Percentiles rank a stretch among this genome's conserved stretches.
phyloP scores from a whole-genome alignment of 2,797 vertebrate species.

The Leptodactylus fallax region DNA sequence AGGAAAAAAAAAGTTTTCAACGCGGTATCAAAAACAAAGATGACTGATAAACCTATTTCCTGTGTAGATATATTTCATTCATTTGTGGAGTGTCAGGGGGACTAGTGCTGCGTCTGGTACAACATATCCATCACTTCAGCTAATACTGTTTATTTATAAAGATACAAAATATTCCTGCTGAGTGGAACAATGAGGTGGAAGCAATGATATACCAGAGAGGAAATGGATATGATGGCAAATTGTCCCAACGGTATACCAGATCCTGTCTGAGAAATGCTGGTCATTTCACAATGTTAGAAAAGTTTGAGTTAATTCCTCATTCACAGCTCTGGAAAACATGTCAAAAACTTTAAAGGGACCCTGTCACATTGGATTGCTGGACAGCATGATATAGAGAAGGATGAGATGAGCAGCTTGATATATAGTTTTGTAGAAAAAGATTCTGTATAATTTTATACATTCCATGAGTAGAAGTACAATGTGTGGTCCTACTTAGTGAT shows the following conservation, averaged over 20 bases:
- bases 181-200: slow-evolving; percentile 60
- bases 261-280: slow-evolving; percentile 53
- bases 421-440: no score
- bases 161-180: slow-evolving; percentile 61
- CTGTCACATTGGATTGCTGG: no score
- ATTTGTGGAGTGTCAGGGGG: slow-evolving; percentile 38
- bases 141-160: slow-evolving; percentile 63
- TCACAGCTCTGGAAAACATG: neutral
- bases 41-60: slow-evolving; percentile 42
- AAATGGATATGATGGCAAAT: slow-evolving; percentile 60
- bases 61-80: slow-evolving; percentile 48
- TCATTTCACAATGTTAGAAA: slow-evolving; percentile 2
- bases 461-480: no score
- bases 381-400: no score
- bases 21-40: slow-evolving; percentile 44
- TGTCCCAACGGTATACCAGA: slow-evolving; percentile 51
- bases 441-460: no score
- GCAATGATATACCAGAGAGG: slow-evolving; percentile 59
- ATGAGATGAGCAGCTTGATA: no score
- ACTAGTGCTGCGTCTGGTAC: slow-evolving; percentile 42
- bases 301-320: slow-evolving; percentile 9
- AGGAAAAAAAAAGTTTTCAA: slow-evolving; percentile 30
- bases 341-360: neutral
- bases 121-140: slow-evolving; percentile 57
- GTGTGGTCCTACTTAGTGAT: no score